Evolutionary conservation across 2,888 invertebrate species (phyloP), one percentile per base, ranked within the genome.

Genomic region (Volucella bombylans): DNA sequence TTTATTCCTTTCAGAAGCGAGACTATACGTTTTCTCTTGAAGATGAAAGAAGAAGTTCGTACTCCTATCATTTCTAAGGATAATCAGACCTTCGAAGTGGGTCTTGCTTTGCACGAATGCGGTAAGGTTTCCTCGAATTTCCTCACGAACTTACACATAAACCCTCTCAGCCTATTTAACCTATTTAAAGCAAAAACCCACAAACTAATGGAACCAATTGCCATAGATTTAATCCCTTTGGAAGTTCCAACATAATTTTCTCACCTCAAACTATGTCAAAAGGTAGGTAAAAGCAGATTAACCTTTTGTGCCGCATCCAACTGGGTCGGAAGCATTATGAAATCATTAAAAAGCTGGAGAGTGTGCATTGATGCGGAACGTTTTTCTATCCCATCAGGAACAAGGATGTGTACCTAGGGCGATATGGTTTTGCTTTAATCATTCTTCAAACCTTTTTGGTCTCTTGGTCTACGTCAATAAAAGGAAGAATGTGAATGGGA

Each of bases 341-440:
- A 54, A 31, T 45, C 67, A 45, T 55, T 68, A 55, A 68, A 45
- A 9, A 8, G 45, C 39, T 39, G 43, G 10, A 10, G 31, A 31
- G 39, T 41, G 39, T 55, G 38, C 4, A 55, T 11, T 50, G 39
- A 50, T 65, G 14, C 2, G 45, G 23, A 23, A 47, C 69, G 50
- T 54, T 54, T 61, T 59, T 52, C 64, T 73, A 62, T 72, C 72
- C 55, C 49, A 50, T 14, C 65, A 65, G 23, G 15, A 59, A 45
- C 38, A 57, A 49, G 62, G 55, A 55, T 71, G 78, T 71, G 47
- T 78, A 55, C 78, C 50, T 38, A 15, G 15, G 71, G 54, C 9
- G 45, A 64, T 64, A 62, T 52, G 45, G 38, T 73, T 73, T 67
- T 55, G 18, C 43, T 43, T 76, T 64, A 68, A 62, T 67, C 54